Conservation (phyloP, 2,888 invertebrate species). For the Nemotelus pantherinus region DNA sequence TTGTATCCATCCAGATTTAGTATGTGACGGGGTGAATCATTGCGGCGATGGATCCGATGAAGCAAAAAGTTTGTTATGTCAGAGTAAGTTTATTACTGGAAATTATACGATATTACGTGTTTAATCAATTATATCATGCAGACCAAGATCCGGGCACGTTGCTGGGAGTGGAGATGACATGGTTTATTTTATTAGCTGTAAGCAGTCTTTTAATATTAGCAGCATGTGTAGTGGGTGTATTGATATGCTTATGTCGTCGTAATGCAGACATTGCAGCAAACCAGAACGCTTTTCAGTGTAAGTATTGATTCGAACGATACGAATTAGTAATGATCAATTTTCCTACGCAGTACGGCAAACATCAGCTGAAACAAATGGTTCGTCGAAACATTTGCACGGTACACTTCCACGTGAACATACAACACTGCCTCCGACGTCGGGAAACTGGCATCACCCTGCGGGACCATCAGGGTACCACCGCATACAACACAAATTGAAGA, state of each 20-base stretch:
- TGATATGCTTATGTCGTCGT: slow-evolving; percentile 81
- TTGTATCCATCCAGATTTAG: slow-evolving; percentile 90
- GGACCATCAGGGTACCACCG: slow-evolving; percentile 69
- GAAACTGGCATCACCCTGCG: slow-evolving; percentile 97
- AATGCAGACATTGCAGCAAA: slow-evolving; percentile 66
- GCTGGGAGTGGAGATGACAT: slow-evolving; percentile 78
- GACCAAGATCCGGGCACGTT: slow-evolving; percentile 73
- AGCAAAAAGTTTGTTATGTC: slow-evolving; percentile 83
- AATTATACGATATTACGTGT: slow-evolving; percentile 2
- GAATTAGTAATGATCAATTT: neutral
- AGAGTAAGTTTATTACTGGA: slow-evolving; percentile 72
- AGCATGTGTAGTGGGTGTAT: slow-evolving; percentile 74
- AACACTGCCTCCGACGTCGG: slow-evolving; percentile 76
- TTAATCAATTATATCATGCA: slow-evolving; percentile 54
- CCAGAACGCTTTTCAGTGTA: slow-evolving; percentile 67
- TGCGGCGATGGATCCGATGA: slow-evolving; percentile 95
- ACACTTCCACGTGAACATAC: slow-evolving; percentile 68
- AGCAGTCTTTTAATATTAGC: slow-evolving; percentile 75
- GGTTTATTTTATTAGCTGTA: slow-evolving; percentile 79
- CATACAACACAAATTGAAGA: slow-evolving; percentile 68
- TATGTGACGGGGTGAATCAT: slow-evolving; percentile 93
- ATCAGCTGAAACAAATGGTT: slow-evolving; percentile 74
- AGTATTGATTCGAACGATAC: slow-evolving; percentile 50
- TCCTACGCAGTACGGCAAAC: slow-evolving; percentile 61
- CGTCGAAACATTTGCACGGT: slow-evolving; percentile 71